phyloP scores from a whole-genome alignment of 2,113 vertebrate species.

The Callospermophilus lateralis region DNA sequence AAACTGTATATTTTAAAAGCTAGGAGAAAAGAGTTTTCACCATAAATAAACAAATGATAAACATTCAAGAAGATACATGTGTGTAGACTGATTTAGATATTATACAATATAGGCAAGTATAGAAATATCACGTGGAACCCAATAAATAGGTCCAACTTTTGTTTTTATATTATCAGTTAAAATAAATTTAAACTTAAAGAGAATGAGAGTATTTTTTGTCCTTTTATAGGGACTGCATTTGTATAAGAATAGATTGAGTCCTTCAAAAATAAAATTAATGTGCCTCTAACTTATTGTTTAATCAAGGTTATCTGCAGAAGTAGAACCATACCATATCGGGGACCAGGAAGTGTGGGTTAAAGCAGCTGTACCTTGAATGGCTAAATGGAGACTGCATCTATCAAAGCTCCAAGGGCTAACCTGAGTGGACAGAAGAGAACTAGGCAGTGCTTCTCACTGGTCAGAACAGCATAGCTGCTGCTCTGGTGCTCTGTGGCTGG shows the following conservation, averaged over 20 bases:
- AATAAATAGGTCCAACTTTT: background rate
- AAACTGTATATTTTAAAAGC: background rate
- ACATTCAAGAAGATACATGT: background rate
- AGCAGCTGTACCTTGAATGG: background rate
- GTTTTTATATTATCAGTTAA: background rate
- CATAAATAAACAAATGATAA: background rate
- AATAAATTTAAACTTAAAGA: background rate
- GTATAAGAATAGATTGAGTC: background rate
- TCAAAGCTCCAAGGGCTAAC: background rate
- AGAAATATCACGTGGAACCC: background rate
- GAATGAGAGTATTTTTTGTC: background rate
- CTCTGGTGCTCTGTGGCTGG: background rate
- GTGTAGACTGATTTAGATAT: background rate
- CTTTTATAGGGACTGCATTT: background rate
- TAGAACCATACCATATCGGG: background rate
- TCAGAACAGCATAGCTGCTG: background rate
- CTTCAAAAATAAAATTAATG: background rate
- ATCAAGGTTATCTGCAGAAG: background rate
- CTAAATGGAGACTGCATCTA: background rate
- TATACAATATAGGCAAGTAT: background rate
- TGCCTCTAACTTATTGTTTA: background rate
- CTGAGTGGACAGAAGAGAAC: background rate
- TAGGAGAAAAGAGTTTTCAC: background rate
- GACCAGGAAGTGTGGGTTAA: background rate
- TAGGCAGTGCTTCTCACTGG: accelerated